Evolutionary conservation across 2,888 invertebrate genomes (phyloP), one percentile per base, ranked within the genome.

Genomic region (Dasysyrphus albostriatus): DNA sequence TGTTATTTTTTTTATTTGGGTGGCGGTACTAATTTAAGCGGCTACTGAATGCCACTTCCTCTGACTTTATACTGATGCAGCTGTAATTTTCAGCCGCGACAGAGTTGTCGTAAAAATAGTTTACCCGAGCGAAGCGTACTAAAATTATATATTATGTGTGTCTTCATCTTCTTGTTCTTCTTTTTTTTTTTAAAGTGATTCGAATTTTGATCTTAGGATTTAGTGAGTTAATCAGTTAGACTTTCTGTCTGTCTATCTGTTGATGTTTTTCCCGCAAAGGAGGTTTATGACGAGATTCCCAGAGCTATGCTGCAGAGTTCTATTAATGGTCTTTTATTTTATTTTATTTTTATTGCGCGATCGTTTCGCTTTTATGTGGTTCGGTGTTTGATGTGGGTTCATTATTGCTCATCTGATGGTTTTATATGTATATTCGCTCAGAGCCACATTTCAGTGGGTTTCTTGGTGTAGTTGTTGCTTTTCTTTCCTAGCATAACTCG

Each of bases 21-120:
- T 69, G 77, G 77, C 69, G 51, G 54, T 54, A 81, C 81, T 85
- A 81, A 85, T 85, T 85, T 85, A 81, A 85, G 51, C 77, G 44
- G 85, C 85, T 85, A 81, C 85, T 74, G 85, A 82, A 85, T 85
- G 81, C 74, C 85, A 81, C 81, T 82, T 85, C 81, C 85, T 85
- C 63, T 78, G 69, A 47, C 7, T 34, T 63, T 37, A 24, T 24
- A 34, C 54, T 59, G 70, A 37, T 81, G 81, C 81, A 81, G 73
- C 72, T 58, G 77, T 56, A 49, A 69, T 59, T 76, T 63, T 19
- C 54, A 67, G 59, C 72, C 77, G 59, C 61, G 67, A 51, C 67
- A 56, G 67, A 69, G 70, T 74, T 81, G 81, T 81, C 81, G 85
- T 85, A 85, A 85, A 85, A 85, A 85, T 82, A 81, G 85, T 77